Evolutionary conservation across 2,113 vertebrate species (phyloP).

Genomic region (Neolamprologus falcicula): DNA sequence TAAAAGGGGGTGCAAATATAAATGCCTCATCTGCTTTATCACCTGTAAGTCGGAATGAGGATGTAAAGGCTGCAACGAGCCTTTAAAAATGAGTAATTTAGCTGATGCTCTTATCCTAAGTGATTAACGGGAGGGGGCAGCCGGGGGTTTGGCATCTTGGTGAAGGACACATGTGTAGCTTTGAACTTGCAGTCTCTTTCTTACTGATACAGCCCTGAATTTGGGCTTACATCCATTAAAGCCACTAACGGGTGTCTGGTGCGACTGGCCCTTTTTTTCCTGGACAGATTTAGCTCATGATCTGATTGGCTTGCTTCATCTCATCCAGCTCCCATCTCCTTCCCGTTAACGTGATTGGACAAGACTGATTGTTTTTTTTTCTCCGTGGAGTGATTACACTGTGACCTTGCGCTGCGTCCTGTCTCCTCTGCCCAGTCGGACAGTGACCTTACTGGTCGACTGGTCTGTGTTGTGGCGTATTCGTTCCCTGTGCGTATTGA

Average conservation of each 20-base stretch:
- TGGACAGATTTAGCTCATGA: neutral
- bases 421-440: constrained; percentile 19
- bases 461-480: constrained; percentile 36
- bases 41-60: neutral
- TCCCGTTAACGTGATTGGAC: neutral
- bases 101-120: constrained; percentile 5
- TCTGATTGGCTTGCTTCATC: neutral
- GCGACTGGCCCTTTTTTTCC: neutral
- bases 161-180: neutral
- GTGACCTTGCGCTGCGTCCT: constrained; percentile 21
- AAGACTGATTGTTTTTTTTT: neutral
- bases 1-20: constrained; percentile 14
- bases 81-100: constrained; percentile 16
- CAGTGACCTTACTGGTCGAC: constrained; percentile 41
- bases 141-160: neutral
- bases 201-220: neutral
- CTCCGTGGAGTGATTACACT: constrained; percentile 7
- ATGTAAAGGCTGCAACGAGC: constrained; percentile 5
- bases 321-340: neutral
- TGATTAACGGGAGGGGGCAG: neutral
- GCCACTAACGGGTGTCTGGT: neutral
- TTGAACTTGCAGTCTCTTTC: neutral
- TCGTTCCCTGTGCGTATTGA: constrained; percentile 54
- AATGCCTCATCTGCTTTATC: constrained; percentile 26
- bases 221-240: neutral